Evolutionary conservation across 2,113 vertebrate genomes (phyloP), one percentile per base, ranked within the genome.

Genomic region (Sprattus sprattus): DNA sequence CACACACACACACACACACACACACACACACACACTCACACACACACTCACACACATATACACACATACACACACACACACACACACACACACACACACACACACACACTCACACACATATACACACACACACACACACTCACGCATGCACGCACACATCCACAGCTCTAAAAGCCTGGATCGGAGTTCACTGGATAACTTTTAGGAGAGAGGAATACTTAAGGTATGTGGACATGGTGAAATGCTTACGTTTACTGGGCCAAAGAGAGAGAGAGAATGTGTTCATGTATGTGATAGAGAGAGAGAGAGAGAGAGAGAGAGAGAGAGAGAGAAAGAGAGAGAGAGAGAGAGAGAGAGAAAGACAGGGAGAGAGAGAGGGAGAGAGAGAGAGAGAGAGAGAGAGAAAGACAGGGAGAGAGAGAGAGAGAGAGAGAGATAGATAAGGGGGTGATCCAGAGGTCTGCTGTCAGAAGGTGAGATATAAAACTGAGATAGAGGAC

Each of bases 331-430:
- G 6, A 60, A 22, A 49, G 45, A 50, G 47, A 82, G 16, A 60
- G 22, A 67, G 49, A 84, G 10, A 81, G 46, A 11, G 44, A 45
- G 54, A 75, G 28, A 64, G 64, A 28, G 47, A 78, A 47, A 46
- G 15, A 9, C 1, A 46, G 22, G 39, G 18, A 6, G 60, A 75
- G 44, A 16, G 44, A 49, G 25, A 91, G 93, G 94, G 87, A 90
- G 89, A 94, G 92, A 93, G 83, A 90, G 91, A 89, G 91, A 93
- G 91, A 91, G 87, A 81, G 87, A 81, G 89, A 90, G 81, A 52
- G 60, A 67, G 89, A 45, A 85, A 85, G 60, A 87, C 86, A 89
- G 86, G 84, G 85, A 89, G 78, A 54, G 83, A 83, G 84, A 83
- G 67, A 88, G 57, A 83, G 81, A 60, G 81, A 60, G 49, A 88